Evolutionary conservation across 1,140 invertebrate species (phyloP).

Genomic region (Sesamia nonagrioides): DNA sequence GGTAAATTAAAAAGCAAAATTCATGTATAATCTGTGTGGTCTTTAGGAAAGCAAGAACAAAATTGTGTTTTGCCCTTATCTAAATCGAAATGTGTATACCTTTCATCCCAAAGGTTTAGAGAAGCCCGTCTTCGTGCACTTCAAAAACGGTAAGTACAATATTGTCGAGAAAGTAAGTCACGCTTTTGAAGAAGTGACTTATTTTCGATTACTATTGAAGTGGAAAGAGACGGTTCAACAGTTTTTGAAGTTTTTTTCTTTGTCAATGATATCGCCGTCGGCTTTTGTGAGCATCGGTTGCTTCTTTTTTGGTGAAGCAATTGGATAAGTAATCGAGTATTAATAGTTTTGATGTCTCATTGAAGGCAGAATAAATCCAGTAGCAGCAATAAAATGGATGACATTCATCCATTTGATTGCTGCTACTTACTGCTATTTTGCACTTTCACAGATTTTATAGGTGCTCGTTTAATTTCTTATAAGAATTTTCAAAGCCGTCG

Average conservation of each 20-base stretch:
- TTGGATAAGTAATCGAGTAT: slow-evolving; percentile 49
- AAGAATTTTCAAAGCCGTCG: no score
- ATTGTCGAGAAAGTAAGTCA: slow-evolving; percentile 68
- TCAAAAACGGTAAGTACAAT: slow-evolving; percentile 39
- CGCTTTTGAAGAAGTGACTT: slow-evolving; percentile 64
- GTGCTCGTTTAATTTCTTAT: no score
- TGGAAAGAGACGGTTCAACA: slow-evolving; percentile 71
- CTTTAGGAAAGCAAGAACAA: slow-evolving; percentile 41
- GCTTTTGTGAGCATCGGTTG: slow-evolving; percentile 26
- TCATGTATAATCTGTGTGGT: slow-evolving; percentile 61
- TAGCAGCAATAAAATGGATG: not conserved
- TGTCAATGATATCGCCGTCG: slow-evolving; percentile 36
- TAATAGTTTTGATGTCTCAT: slow-evolving; percentile 46
- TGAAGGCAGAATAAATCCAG: not conserved
- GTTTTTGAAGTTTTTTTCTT: slow-evolving; percentile 56
- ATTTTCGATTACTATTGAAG: slow-evolving; percentile 68
- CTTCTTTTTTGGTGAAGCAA: slow-evolving; percentile 24
- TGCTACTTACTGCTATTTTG: no score
- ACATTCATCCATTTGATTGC: no score
- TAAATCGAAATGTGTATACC: slow-evolving; percentile 27
- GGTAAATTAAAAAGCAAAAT: slow-evolving; percentile 49
- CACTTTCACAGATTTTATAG: no score
- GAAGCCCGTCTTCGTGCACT: not conserved
- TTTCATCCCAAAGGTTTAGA: slow-evolving; percentile 12
- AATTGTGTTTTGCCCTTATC: slow-evolving; percentile 43